phyloP scores from a whole-genome alignment of 2,888 invertebrate genomes.

The Ganaspis brasiliensis region DNA sequence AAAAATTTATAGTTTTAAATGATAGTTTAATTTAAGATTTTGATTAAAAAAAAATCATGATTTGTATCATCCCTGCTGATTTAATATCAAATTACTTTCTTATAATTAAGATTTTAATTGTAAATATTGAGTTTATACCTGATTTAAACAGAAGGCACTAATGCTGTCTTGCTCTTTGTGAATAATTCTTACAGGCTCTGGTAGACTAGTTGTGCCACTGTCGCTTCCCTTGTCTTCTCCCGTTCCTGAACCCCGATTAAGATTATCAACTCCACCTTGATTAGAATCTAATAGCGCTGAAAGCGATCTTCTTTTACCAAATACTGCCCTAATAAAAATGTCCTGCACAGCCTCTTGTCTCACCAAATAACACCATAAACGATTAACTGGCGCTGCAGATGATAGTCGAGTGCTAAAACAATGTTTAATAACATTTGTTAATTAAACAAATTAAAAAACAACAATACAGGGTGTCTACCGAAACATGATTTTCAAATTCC shows the following conservation, averaged over 20 bases:
- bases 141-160: conserved; percentile 97
- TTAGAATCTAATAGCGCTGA: conserved; percentile 82
- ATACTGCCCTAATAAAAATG: conserved; percentile 97
- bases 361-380: conserved; percentile 96
- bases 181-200: conserved; percentile 95
- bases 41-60: no score
- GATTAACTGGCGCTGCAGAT: conserved; percentile 88
- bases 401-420: conserved; percentile 83
- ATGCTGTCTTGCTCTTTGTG: conserved; percentile 99
- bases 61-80: no score
- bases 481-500: not conserved
- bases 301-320: conserved; percentile 88
- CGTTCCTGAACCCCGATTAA: conserved; percentile 71
- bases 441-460: no score
- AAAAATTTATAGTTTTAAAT: no score
- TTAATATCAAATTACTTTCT: no score
- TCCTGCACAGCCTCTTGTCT: conserved; percentile 96
- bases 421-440: no score
- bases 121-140: conserved; percentile 82
- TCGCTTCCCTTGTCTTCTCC: conserved; percentile 78
- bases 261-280: conserved; percentile 71
- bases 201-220: conserved; percentile 80
- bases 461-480: no score
- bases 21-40: no score
- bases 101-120: no score